Percentiles rank a stretch among this genome's conserved stretches.
Conservation (phyloP, 2,797 vertebrate species). For the Podarcis lilfordi region DNA sequence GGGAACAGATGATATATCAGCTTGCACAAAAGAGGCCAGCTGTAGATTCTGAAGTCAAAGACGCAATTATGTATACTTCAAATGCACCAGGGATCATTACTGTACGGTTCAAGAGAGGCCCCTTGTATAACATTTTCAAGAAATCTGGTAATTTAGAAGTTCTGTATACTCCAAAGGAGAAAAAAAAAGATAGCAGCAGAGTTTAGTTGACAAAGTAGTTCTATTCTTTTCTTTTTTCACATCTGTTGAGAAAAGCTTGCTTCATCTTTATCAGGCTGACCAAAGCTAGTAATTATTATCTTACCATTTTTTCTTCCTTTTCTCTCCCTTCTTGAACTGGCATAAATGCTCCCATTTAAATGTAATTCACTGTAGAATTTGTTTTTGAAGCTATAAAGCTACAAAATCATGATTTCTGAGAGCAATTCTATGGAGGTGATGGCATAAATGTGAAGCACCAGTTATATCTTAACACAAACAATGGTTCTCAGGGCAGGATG, state of each 20-base stretch:
- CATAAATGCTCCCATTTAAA: background rate
- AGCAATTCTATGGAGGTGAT: background rate
- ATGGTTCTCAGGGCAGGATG: too few relatives aligned
- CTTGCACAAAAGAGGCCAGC: constrained; percentile 33
- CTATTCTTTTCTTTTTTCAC: background rate
- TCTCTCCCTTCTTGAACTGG: background rate
- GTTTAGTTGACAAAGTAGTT: background rate
- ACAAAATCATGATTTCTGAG: background rate
- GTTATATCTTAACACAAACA: background rate
- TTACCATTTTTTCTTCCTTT: background rate
- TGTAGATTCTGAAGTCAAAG: constrained; percentile 29
- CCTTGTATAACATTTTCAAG: background rate
- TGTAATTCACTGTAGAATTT: background rate
- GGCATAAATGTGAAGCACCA: background rate
- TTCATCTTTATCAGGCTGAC: background rate
- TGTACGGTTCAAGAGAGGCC: background rate
- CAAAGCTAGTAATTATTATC: background rate
- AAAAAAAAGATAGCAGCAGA: background rate
- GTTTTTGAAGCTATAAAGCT: background rate
- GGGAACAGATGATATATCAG: constrained; percentile 20
- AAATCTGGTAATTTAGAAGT: background rate
- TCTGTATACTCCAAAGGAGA: background rate
- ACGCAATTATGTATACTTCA: constrained; percentile 23
- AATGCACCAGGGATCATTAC: constrained; percentile 8
- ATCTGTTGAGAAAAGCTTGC: background rate